A percentile compares a stretch with the other conserved stretches of the same genome.
phyloP scores from a whole-genome alignment of 2,888 invertebrate species.

The Pandemis cinnamomeana region DNA sequence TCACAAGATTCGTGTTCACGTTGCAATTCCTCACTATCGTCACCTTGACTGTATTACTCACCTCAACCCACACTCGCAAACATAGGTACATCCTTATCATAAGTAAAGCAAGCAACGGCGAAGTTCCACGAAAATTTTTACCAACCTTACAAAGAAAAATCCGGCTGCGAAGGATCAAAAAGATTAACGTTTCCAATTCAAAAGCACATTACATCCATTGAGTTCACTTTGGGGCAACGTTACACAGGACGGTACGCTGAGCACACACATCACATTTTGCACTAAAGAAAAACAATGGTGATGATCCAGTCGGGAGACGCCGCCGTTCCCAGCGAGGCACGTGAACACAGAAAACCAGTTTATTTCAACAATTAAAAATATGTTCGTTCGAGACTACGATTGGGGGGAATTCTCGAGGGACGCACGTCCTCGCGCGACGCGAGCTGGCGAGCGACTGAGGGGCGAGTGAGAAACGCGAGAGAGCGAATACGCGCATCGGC shows the following conservation, averaged over 20 bases:
- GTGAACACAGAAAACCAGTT: conserved; percentile 63
- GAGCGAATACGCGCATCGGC: conserved; percentile 71
- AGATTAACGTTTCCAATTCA: conserved; percentile 72
- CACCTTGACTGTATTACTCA: conserved; percentile 51
- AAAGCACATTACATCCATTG: conserved; percentile 75
- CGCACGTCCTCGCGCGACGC: conserved; percentile 58
- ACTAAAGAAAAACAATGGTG: conserved; percentile 71
- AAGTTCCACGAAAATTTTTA: conserved; percentile 46
- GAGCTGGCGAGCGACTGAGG: conserved; percentile 73
- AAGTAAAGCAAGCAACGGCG: conserved; percentile 39
- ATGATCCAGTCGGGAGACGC: conserved; percentile 64
- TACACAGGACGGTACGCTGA: conserved; percentile 76
- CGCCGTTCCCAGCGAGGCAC: conserved; percentile 56
- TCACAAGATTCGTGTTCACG: conserved; percentile 28
- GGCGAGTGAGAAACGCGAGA: conserved; percentile 65
- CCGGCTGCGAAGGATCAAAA: conserved; percentile 56
- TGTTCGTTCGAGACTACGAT: conserved; percentile 73
- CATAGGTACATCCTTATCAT: conserved; percentile 39
- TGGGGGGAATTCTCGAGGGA: conserved; percentile 48
- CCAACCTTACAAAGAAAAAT: conserved; percentile 62
- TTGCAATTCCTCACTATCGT: conserved; percentile 40
- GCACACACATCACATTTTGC: conserved; percentile 83
- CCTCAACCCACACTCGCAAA: conserved; percentile 30
- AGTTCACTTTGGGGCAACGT: conserved; percentile 78
- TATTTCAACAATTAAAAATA: conserved; percentile 60